phyloP scores from a whole-genome alignment of 2,113 vertebrate species.

The Mohoua ochrocephala region DNA sequence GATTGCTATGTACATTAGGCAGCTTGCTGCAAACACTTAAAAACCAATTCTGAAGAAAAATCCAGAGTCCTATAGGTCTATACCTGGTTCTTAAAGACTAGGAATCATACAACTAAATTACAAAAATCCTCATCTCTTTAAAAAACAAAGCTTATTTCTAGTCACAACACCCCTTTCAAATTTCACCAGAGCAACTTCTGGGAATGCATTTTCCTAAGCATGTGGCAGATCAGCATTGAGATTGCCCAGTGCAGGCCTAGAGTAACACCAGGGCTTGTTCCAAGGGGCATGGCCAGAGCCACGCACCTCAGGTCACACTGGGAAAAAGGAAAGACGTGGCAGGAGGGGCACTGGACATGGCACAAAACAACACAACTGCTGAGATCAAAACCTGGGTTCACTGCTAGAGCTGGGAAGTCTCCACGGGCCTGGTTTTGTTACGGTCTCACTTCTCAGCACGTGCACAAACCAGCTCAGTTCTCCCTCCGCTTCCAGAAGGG shows the following conservation, averaged over 20 bases:
- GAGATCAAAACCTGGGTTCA: neutral
- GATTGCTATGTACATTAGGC: neutral
- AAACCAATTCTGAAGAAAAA: neutral
- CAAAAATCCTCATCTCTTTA: neutral
- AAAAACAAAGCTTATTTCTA: neutral
- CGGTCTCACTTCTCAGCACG: neutral
- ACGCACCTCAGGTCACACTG: accelerated
- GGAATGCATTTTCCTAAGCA: neutral
- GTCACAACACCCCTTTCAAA: neutral
- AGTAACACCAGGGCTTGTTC: neutral
- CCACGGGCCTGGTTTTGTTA: neutral
- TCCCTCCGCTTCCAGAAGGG: neutral
- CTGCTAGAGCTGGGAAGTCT: neutral
- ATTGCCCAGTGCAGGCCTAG: neutral
- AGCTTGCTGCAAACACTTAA: neutral
- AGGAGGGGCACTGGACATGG: neutral
- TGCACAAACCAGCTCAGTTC: neutral
- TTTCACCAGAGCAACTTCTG: neutral
- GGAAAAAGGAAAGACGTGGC: neutral
- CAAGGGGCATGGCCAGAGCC: neutral
- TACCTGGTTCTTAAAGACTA: neutral
- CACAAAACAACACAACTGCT: neutral
- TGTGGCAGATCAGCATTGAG: neutral
- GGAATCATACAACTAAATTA: neutral
- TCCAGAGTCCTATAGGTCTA: neutral